phyloP scores from a whole-genome alignment of 1,140 invertebrate genomes.

The Belonocnema kinseyi region DNA sequence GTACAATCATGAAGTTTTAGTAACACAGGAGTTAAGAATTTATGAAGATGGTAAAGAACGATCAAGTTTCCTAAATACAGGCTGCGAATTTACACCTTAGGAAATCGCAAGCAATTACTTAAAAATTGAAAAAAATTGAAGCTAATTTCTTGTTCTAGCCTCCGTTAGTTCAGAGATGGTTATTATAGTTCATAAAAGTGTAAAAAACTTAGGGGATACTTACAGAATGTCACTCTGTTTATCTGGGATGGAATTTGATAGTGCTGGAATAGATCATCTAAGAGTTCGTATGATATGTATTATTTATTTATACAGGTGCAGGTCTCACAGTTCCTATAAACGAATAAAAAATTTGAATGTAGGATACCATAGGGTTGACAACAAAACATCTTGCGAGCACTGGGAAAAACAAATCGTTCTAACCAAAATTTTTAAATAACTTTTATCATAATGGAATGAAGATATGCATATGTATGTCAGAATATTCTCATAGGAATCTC shows the following conservation, averaged over 20 bases:
- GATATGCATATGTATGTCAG: no score
- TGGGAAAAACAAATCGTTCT: no score
- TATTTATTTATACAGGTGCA: no score
- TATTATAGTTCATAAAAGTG: conserved; percentile 81
- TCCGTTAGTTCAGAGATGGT: conserved; percentile 81
- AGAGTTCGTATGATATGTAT: conserved; percentile 40
- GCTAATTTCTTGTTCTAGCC: conserved; percentile 69
- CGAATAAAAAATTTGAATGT: no score
- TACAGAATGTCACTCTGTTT: conserved; percentile 84
- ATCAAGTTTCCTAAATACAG: not conserved
- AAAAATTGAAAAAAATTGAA: conserved; percentile 4
- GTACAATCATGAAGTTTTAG: conserved; percentile 79
- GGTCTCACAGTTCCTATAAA: no score
- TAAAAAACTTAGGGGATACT: conserved; percentile 78
- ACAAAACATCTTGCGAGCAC: no score
- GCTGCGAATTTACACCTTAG: no score
- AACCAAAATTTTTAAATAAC: no score
- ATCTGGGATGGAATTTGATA: conserved; percentile 78
- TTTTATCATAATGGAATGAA: no score
- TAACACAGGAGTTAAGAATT: conserved; percentile 82
- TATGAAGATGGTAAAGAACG: conserved; percentile 40
- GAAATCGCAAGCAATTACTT: not conserved
- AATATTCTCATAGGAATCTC: no score
- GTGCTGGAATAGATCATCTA: conserved; percentile 33
- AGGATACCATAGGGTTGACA: no score